Evolutionary conservation across 2,888 invertebrate genomes (phyloP).

Genomic region (Nephrotoma flavescens): DNA sequence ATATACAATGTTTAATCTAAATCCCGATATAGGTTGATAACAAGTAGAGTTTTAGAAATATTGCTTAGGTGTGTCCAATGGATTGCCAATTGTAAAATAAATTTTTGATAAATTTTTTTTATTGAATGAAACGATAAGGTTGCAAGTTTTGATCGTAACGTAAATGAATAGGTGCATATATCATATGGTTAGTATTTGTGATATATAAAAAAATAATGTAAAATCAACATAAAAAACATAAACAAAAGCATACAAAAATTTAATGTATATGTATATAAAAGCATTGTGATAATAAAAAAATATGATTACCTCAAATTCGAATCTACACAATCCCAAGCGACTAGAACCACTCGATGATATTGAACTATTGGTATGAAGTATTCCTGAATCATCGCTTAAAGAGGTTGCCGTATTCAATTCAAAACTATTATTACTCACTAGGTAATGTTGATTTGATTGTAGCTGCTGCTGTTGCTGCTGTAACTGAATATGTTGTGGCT

Average conservation of each 20-base stretch:
- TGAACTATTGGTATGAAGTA: slow-evolving; percentile 30
- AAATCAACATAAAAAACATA: not conserved
- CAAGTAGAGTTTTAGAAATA: not conserved
- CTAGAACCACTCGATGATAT: slow-evolving; percentile 32
- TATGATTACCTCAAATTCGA: slow-evolving; percentile 27
- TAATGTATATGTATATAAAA: not conserved
- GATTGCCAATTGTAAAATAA: too few relatives aligned
- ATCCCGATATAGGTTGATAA: not conserved
- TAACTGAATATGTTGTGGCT: not conserved
- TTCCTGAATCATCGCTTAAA: slow-evolving; percentile 31
- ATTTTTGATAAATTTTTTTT: not conserved
- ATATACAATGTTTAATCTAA: not conserved
- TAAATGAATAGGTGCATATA: not conserved
- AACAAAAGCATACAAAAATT: not conserved
- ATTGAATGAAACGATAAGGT: not conserved
- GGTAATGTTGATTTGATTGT: slow-evolving; percentile 17
- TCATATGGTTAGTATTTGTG: not conserved
- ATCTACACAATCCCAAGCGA: slow-evolving; percentile 30
- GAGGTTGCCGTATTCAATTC: slow-evolving; percentile 31
- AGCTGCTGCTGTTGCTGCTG: not conserved
- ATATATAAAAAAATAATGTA: not conserved
- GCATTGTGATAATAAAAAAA: not conserved
- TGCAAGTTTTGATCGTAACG: not conserved
- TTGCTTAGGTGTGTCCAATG: too few relatives aligned
- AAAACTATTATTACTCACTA: slow-evolving; percentile 30